Base-by-base conservation (phyloP, 53 echinoderm and acorn worm genomes). In the Crossaster papposus region DNA sequence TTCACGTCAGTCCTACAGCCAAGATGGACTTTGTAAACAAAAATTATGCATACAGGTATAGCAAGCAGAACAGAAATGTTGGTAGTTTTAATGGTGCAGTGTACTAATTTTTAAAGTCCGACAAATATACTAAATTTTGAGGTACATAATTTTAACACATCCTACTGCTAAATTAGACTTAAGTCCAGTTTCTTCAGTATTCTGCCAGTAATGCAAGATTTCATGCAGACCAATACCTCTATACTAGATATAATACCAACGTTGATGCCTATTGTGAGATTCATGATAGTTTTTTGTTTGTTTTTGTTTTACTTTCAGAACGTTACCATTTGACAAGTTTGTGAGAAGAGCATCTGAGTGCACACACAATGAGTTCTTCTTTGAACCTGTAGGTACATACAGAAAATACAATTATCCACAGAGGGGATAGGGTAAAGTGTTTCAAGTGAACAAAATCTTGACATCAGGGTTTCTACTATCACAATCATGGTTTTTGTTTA, bases 21-120 rank as follows among this genome's bases (percentile, higher is more conserved):
- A 92, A 94, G 90, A 96, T 96, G 96, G 95, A 96, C 65, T 96
- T 96, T 36, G 90, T 96, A 37, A 91, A 89, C 83, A 96, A 96
- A 83, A 96, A 96, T 36, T 96, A 91, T 78, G 81, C 90, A 11
- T 96, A 96, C 82, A 96, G 92, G 96, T 96, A 79, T 52, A 63
- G 29, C 10, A 0, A 30, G 28, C 36, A 36, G 10, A 64, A 17
- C 28, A 28, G 23, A 64, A 64, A 64, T 14, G 23, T 3, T 18
- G 14, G 20, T 18, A 64, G 11, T 13, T 52, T 7, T 52, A 20
- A 15, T 58, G 58, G 12, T 55, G 11, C 38, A 38, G 9, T 1
- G 44, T 5, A 44, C 6, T 44, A 0, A 5, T 44, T 44, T 44
- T 44, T 58, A 2, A 58, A 58, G 12, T 58, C 58, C 12, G 15